A percentile compares a stretch with the other conserved stretches of the same genome.
These are phyloP conservation scores for Zhengitettix transpicula DNA, from an alignment of 2,888 invertebrate genomes.

Conservation along the genomic window DNA sequence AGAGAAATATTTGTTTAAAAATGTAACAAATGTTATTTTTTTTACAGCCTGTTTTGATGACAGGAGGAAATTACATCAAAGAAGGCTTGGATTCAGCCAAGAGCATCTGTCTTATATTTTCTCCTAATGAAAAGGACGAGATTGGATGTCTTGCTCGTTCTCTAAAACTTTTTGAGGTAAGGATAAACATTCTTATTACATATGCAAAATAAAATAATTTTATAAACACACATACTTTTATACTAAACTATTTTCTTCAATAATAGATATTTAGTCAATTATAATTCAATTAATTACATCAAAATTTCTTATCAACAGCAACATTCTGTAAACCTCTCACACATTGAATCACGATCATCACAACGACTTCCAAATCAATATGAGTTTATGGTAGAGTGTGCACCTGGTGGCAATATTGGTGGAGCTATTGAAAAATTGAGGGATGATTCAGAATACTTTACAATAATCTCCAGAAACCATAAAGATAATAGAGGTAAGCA, in stretches of 20 bases:
- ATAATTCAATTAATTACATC: not conserved
- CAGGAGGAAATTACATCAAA: constrained; percentile 68
- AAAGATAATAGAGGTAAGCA: constrained; percentile 54
- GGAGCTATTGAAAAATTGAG: constrained; percentile 58
- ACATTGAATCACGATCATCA: constrained; percentile 49
- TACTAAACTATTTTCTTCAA: not conserved
- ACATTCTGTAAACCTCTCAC: constrained; percentile 59
- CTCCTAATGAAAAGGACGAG: constrained; percentile 61
- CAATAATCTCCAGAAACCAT: constrained; percentile 76
- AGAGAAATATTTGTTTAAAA: too few relatives aligned
- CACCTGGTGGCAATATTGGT: constrained; percentile 58
- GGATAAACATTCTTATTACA: not conserved
- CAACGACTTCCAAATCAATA: constrained; percentile 57
- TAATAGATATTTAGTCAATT: not conserved
- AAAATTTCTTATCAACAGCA: constrained; percentile 19
- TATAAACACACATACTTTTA: not conserved
- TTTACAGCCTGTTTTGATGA: constrained; percentile 58
- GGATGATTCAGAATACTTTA: constrained; percentile 57
- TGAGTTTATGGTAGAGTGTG: constrained; percentile 91
- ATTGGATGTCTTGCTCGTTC: constrained; percentile 80
- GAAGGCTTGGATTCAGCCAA: constrained; percentile 59
- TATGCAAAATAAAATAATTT: too few relatives aligned
- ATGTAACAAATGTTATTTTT: not conserved
- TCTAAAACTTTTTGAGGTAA: constrained; percentile 72
- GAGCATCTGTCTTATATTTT: constrained; percentile 73